phyloP scores from a whole-genome alignment of 2,797 vertebrate genomes.

The Pseudotriccus pelzelni region DNA sequence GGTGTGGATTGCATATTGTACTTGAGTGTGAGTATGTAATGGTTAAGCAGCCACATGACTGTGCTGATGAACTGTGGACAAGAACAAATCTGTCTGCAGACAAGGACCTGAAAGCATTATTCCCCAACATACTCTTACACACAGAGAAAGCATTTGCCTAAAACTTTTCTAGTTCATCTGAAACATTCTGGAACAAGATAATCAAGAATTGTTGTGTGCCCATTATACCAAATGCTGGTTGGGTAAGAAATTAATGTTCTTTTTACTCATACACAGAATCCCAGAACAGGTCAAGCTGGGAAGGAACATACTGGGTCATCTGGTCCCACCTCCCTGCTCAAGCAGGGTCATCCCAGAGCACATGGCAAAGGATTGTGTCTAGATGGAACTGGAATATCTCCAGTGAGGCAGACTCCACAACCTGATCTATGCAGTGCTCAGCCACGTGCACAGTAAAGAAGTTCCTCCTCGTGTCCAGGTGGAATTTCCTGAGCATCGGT shows the following conservation, averaged over 20 bases:
- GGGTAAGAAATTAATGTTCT: not conserved
- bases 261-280: not conserved
- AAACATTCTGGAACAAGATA: not conserved
- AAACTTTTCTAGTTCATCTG: not conserved
- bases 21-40: not conserved
- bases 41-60: not conserved
- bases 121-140: not conserved
- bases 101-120: not conserved
- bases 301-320: not conserved
- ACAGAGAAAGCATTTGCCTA: not conserved
- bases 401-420: not conserved
- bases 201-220: not conserved
- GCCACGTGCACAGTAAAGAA: not conserved
- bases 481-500: not conserved
- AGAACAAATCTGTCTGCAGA: not conserved
- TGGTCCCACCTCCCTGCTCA: not conserved
- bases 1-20: not conserved
- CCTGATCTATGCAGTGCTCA: not conserved
- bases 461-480: not conserved
- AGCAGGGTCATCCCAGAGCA: not conserved
- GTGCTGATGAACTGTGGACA: not conserved
- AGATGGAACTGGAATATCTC: not conserved
- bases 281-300: not conserved
- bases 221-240: not conserved
- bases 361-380: not conserved